phyloP scores from a whole-genome alignment of 30 jellyfish, hydroid and myxozoan genomes.

The Mastigias papua region DNA sequence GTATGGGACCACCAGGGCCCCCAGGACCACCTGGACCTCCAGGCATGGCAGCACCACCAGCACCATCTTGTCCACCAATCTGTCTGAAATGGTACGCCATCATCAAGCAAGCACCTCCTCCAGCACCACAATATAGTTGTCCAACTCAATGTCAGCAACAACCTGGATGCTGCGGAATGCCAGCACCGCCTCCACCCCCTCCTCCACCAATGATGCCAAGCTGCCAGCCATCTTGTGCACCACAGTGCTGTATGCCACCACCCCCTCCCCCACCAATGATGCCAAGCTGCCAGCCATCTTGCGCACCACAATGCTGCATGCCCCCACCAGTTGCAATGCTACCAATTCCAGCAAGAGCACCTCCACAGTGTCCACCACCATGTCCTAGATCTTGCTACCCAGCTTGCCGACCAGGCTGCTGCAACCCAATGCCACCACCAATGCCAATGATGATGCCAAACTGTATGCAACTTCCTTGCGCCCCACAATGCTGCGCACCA shows the following conservation, averaged over 20 bases:
- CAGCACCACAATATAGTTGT: conserved; percentile 80
- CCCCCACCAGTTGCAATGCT: conserved; percentile 85
- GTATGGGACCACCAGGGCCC: conserved; percentile 81
- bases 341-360: conserved; percentile 85
- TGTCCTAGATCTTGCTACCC: conserved; percentile 88
- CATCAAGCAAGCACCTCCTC: conserved; percentile 67
- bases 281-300: conserved; percentile 91
- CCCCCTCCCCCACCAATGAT: conserved; percentile 85
- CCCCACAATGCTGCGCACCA: conserved; percentile 91
- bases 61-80: conserved; percentile 89
- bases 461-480: conserved; percentile 81
- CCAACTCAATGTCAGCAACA: conserved; percentile 89
- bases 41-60: conserved; percentile 93
- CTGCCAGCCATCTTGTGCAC: conserved; percentile 94
- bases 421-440: conserved; percentile 84
- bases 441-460: conserved; percentile 81
- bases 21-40: conserved; percentile 94
- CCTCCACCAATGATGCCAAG: conserved; percentile 75
- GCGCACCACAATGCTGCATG: conserved; percentile 95
- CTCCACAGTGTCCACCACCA: conserved; percentile 91
- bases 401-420: conserved; percentile 82
- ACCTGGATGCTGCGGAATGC: conserved; percentile 91
- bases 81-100: conserved; percentile 86
- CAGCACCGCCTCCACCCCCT: conserved; percentile 85
- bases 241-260: conserved; percentile 85